Evolutionary conservation across 2,888 invertebrate species (phyloP).

Genomic region (Lissocephala sabroskyi): DNA sequence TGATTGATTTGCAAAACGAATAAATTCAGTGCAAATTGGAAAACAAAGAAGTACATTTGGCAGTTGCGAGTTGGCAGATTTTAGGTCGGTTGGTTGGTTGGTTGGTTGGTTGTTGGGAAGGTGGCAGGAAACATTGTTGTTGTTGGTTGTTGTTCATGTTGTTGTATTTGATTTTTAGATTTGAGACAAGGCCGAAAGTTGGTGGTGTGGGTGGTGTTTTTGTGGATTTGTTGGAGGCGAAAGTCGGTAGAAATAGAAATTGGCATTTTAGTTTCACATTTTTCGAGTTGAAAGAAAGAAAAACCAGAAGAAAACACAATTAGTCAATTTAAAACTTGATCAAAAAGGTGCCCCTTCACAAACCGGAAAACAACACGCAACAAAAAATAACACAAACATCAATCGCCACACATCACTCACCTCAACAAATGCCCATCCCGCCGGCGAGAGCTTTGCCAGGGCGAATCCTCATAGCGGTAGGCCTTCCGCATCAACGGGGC

Average conservation of each 20-base stretch:
- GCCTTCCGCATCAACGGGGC: conserved; percentile 97
- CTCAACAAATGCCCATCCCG: conserved; percentile 91
- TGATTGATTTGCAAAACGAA: background rate
- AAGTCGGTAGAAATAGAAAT: conserved; percentile 1
- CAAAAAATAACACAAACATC: conserved; percentile 11
- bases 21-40: background rate
- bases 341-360: conserved; percentile 20
- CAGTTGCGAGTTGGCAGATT: conserved; percentile 29
- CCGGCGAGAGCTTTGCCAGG: conserved; percentile 91
- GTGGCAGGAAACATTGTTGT: background rate
- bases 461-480: conserved; percentile 96
- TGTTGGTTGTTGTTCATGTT: background rate
- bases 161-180: conserved; percentile 23
- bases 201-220: conserved; percentile 17
- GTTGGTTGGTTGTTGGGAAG: conserved; percentile 20
- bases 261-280: conserved; percentile 16
- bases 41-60: conserved; percentile 26
- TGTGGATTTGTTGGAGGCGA: background rate
- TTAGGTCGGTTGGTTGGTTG: conserved; percentile 9
- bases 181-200: conserved; percentile 23
- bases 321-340: conserved; percentile 47
- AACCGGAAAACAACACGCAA: conserved; percentile 25
- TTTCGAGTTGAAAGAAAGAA: conserved; percentile 39
- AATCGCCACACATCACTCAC: conserved; percentile 71
- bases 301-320: conserved; percentile 54